Percentiles rank a stretch among this genome's conserved stretches.
Conservation (phyloP, 2,113 vertebrate genomes). For the Eudyptes chrysolophus region DNA sequence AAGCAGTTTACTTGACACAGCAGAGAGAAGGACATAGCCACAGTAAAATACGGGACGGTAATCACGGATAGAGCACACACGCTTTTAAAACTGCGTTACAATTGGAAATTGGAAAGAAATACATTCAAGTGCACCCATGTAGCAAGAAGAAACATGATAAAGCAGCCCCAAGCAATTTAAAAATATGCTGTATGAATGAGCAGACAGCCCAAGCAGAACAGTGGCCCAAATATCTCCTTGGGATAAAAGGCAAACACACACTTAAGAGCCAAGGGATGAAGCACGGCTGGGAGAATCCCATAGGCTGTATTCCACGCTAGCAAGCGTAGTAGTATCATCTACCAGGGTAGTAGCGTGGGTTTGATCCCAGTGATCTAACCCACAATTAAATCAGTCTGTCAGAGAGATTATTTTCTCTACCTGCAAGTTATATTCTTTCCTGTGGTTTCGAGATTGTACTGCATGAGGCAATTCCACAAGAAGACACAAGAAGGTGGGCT, state of each 20-base stretch:
- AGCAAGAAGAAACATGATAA: background rate
- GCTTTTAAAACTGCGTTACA: background rate
- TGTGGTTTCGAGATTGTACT: background rate
- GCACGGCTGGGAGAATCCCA: background rate
- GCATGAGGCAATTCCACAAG: background rate
- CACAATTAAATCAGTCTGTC: background rate
- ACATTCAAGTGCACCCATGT: background rate
- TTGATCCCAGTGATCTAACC: background rate
- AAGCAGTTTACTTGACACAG: background rate
- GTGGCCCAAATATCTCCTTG: background rate
- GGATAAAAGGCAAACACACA: background rate
- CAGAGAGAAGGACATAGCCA: background rate
- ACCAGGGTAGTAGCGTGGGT: background rate
- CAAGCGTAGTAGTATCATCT: too few species aligned
- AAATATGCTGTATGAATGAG: background rate
- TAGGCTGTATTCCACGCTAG: background rate
- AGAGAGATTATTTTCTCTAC: background rate
- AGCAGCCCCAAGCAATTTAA: background rate
- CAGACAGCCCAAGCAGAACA: background rate
- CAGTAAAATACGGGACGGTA: background rate
- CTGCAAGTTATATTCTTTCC: background rate
- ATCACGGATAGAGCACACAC: fast-evolving
- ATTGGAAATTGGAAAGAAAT: background rate
- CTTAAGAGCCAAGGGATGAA: background rate
- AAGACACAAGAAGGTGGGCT: background rate